These are phyloP conservation scores for Galagoides demidoff DNA, from an alignment of 2,797 vertebrate genomes.

Conservation along the genomic window DNA sequence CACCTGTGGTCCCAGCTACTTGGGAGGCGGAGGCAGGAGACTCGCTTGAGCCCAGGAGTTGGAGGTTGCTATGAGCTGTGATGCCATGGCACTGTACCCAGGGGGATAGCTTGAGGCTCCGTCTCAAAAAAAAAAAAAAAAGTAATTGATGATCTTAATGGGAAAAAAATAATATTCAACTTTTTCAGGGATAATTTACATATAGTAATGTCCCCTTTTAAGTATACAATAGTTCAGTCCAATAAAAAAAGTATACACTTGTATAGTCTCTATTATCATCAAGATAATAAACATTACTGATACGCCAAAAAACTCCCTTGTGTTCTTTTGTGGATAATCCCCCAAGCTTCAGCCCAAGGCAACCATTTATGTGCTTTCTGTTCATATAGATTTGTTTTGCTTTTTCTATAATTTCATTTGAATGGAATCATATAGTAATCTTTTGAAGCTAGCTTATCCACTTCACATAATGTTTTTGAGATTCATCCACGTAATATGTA, in stretches of 20 bases:
- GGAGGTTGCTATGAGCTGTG: no score
- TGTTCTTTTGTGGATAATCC: not conserved
- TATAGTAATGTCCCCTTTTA: not conserved
- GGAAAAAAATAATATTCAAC: conserved; percentile 6
- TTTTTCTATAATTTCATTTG: conserved; percentile 20
- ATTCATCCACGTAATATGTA: not conserved
- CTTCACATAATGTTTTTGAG: not conserved
- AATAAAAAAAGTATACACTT: not conserved
- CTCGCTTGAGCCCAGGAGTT: no score
- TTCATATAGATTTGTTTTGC: not conserved
- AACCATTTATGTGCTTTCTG: not conserved
- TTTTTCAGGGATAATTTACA: not conserved
- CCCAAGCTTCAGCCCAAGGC: not conserved
- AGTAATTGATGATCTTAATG: not conserved
- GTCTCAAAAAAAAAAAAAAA: no score
- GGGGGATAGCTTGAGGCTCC: no score
- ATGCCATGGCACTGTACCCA: no score
- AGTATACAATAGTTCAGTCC: not conserved
- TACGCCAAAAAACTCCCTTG: not conserved
- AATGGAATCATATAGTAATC: not conserved
- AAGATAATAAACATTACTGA: not conserved
- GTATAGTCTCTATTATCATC: not conserved
- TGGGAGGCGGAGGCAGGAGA: no score
- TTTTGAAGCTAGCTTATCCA: not conserved
- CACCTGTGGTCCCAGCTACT: no score